Base-by-base conservation (phyloP, 2,113 vertebrate genomes). In the Petroica traversi region DNA sequence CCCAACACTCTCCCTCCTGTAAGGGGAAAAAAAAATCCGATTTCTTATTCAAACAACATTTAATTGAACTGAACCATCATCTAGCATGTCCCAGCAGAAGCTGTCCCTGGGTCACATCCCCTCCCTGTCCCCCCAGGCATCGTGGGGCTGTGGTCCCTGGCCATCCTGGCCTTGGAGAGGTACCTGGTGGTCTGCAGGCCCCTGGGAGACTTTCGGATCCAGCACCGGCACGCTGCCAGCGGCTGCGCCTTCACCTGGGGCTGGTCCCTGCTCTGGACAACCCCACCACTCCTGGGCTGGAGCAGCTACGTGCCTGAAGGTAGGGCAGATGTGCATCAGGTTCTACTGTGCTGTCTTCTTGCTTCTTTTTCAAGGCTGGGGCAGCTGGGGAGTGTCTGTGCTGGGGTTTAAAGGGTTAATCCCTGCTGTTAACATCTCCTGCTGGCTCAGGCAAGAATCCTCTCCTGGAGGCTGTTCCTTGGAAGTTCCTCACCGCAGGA, bases 251-350 rank as follows among this genome's bases (percentile, higher is more conserved):
- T 97, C 92, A 97, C 97, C 0, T 98, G 97, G 97, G 55, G 89
- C 68, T 97, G 97, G 97, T 77, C 97, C 2, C 81, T 97, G 58
- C 73, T 95, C 45, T 97, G 97, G 97, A 97, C 96, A 1, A 84
- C 78, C 24, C 97, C 97, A 31, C 97, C 97, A 0, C 93, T 97
- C 6, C 48, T 97, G 79, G 97, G 97, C 41, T 98, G 97, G 97
- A 95, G 97, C 93, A 98, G 97, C 93, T 98, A 98, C 2, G 95
- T 98, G 58, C 97, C 97, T 1, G 97, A 98, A 97, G 97, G 97
- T 98, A 92, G 55, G 92, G 29, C 8, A 66, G 74, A 18, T 26
- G 52, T 54, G 75, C 49, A 9, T 14, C 8, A 8, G 20, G 5
- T 13, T 6, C 40, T 8, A 4, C 23, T 4, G 51, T 5, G 6